Conservation (phyloP, 2,888 invertebrate species). For the Apotomis betuletana region DNA sequence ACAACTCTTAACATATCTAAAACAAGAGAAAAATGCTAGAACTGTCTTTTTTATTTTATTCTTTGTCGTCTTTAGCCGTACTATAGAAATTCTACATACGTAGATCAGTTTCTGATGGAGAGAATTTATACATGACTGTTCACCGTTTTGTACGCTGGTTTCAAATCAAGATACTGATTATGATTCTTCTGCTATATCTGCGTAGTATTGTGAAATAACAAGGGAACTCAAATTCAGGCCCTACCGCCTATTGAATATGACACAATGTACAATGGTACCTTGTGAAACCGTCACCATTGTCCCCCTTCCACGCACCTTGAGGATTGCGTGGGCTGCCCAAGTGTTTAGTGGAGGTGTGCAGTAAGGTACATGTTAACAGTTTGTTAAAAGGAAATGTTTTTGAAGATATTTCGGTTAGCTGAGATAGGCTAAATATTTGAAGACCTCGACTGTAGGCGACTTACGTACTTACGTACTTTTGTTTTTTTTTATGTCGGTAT, state of each 20-base stretch:
- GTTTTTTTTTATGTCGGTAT: no score
- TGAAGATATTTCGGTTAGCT: no score
- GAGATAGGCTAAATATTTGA: no score
- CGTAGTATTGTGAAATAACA: conserved; percentile 29
- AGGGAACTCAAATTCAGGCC: conserved; percentile 15
- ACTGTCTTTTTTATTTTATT: no score
- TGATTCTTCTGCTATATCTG: conserved; percentile 2
- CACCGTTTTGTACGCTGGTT: conserved; percentile 2
- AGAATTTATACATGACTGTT: not conserved
- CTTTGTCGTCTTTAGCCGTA: no score
- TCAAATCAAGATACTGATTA: conserved; percentile 18
- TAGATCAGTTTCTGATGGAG: no score
- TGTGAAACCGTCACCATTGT: conserved; percentile 57
- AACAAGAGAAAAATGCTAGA: no score
- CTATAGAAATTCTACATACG: no score
- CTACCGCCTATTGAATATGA: conserved; percentile 36
- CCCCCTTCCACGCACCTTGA: conserved; percentile 21
- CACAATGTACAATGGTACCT: conserved; percentile 49
- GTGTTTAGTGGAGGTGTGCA: conserved; percentile 19
- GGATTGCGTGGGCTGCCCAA: conserved; percentile 42
- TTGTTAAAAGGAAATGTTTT: not conserved
- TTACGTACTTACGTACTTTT: no score
- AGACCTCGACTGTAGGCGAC: no score
- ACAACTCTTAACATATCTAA: no score
- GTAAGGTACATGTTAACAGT: conserved; percentile 2